Conservation (phyloP, 2,888 invertebrate genomes). For the Lingula anatina region DNA sequence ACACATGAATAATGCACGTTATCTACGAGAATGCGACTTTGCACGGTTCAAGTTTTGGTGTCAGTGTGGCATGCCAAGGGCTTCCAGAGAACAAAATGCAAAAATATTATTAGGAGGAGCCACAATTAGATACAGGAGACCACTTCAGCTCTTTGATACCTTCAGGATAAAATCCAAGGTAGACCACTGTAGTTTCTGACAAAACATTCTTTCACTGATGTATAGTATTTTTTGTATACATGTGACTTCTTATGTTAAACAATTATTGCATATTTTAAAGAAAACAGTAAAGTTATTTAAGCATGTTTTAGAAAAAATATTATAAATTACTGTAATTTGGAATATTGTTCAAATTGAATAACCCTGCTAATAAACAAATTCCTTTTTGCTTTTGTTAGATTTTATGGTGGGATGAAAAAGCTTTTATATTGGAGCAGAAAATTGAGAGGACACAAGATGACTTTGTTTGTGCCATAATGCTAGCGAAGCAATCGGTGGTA, state of each 20-base stretch:
- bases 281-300: no score
- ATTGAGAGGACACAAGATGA: conserved; percentile 71
- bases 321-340: no score
- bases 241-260: no score
- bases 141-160: conserved; percentile 71
- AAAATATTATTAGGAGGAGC: no score
- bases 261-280: no score
- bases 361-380: no score
- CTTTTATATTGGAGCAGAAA: conserved; percentile 77
- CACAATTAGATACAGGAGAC: conserved; percentile 71
- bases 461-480: conserved; percentile 72
- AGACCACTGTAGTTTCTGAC: no score
- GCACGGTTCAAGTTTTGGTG: conserved; percentile 76
- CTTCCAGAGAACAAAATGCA: no score
- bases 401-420: conserved; percentile 80
- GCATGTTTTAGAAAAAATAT: no score
- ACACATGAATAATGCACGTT: conserved; percentile 90
- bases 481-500: conserved; percentile 69
- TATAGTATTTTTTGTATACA: no score
- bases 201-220: no score
- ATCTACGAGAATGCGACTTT: conserved; percentile 81
- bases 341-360: no score
- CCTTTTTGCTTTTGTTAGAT: conserved; percentile 61
- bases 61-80: conserved; percentile 14
- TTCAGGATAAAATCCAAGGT: conserved; percentile 74